Base-by-base conservation (phyloP, 2,888 invertebrate genomes). In the Cantharis rustica region DNA sequence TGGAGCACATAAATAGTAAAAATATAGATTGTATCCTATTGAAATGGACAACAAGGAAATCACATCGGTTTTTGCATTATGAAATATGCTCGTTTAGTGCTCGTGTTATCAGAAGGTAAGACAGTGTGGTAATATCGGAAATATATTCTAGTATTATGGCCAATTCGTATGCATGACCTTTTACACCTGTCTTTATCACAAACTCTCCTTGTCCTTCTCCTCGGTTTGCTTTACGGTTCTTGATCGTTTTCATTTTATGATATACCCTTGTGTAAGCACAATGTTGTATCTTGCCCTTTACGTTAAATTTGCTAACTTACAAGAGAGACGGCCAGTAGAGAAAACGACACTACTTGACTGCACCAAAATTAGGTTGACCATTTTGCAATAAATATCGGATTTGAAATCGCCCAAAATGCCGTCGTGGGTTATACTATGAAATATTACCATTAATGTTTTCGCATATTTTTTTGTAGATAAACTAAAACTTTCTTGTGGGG, bases 111-210 rank as follows among this genome's bases (percentile, higher is more conserved):
- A 82, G 83, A 82, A 83, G 83, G 84, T 85, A 83, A 84, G 84
- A 84, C 84, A 84, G 81, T 83, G 83, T 80, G 84, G 85, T 83
- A 82, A 84, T 84, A 84, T 84, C 80, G 83, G 84, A 83, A 84
- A 86, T 85, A 86, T 86, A 86, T 85, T 83, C 80, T 76, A 83
- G 79, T 82, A 85, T 85, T 86, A 85, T 77, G 79, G 82, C 81
- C 84, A 82, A 85, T 86, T 86, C 85, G 85, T 85, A 86, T 86
- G 85, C 85, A 85, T 84, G 83, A 82, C 81, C 83, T 79, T 81
- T 79, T 78, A 76, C 79, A 81, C 76, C 75, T 80, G 78, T 78
- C 80, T 72, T 73, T 69, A 63, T 79, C 72, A 61, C 71, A 78
- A 81, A 75, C 27, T 64, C 61, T 72, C 62, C 74, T 72, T 68